phyloP scores from a whole-genome alignment of 30 jellyfish, hydroid and myxozoan genomes.

The Aurelia coerulea region DNA sequence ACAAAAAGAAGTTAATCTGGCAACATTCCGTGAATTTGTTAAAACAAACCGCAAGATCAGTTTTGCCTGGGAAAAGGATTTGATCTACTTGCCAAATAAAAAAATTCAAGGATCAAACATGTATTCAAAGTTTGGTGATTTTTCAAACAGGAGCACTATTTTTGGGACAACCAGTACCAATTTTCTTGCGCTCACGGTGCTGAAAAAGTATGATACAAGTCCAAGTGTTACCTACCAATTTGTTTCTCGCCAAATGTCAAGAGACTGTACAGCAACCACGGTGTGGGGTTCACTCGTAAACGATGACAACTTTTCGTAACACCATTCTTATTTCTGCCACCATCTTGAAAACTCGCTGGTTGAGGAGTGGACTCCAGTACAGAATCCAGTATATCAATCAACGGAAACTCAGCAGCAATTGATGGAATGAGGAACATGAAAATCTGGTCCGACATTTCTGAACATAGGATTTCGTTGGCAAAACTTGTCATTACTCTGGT shows the following conservation, averaged over 20 bases:
- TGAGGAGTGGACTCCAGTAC: conserved; percentile 4
- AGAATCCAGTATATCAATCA: conserved; percentile 43
- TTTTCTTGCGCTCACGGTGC: too few species aligned
- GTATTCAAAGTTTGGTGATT: too few species aligned
- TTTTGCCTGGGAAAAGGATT: too few species aligned
- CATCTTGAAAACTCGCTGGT: background rate
- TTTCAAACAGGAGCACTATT: too few species aligned
- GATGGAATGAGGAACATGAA: conserved; percentile 86
- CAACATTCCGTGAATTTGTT: too few species aligned
- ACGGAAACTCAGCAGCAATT: conserved; percentile 55
- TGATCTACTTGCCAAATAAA: too few species aligned
- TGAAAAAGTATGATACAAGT: too few species aligned
- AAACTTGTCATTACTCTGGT: conserved; percentile 45
- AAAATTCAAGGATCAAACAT: too few species aligned
- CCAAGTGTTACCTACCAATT: conserved; percentile 47
- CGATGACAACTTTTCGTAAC: background rate
- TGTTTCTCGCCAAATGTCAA: conserved; percentile 73
- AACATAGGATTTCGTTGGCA: conserved; percentile 75
- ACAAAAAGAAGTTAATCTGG: too few species aligned
- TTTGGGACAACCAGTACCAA: too few species aligned
- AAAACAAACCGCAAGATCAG: too few species aligned
- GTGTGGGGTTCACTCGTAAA: conserved; percentile 27
- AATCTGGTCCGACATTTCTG: conserved; percentile 84
- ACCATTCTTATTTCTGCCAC: background rate
- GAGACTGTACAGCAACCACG: conserved; percentile 82